A percentile compares a stretch with the other conserved stretches of the same genome.
Conservation (phyloP, 2,797 vertebrate species). For the Psittacula derbiana region DNA sequence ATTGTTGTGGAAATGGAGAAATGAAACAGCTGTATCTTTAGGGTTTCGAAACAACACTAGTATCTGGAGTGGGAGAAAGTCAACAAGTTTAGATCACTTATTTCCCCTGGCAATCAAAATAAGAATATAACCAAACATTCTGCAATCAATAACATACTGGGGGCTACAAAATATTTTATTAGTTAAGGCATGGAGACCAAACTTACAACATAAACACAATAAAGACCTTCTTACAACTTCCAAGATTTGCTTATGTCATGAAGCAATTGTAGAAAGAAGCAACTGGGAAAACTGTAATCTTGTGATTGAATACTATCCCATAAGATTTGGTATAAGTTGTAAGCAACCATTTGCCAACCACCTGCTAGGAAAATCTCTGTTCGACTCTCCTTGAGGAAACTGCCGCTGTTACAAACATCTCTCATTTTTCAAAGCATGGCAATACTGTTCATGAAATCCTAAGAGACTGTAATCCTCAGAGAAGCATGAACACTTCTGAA, state of each 20-base stretch:
- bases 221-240: not conserved
- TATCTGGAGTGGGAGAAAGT: conserved; percentile 68
- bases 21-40: conserved; percentile 84
- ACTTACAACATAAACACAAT: not conserved
- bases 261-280: not conserved
- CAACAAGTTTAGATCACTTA: not conserved
- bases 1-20: conserved; percentile 83
- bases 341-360: not conserved
- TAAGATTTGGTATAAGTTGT: not conserved
- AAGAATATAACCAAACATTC: not conserved
- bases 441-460: not conserved
- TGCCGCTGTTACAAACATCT: not conserved
- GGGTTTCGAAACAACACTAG: conserved; percentile 84
- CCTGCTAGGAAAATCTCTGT: not conserved
- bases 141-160: not conserved
- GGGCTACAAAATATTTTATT: not conserved
- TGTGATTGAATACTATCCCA: not conserved
- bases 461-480: not conserved
- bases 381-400: not conserved
- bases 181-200: not conserved
- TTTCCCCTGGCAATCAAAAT: not conserved
- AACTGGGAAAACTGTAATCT: not conserved
- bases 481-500: not conserved
- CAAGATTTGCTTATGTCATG: not conserved
- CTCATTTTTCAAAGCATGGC: not conserved